Conservation (phyloP, 2,797 vertebrate species). For the Manis javanica region DNA sequence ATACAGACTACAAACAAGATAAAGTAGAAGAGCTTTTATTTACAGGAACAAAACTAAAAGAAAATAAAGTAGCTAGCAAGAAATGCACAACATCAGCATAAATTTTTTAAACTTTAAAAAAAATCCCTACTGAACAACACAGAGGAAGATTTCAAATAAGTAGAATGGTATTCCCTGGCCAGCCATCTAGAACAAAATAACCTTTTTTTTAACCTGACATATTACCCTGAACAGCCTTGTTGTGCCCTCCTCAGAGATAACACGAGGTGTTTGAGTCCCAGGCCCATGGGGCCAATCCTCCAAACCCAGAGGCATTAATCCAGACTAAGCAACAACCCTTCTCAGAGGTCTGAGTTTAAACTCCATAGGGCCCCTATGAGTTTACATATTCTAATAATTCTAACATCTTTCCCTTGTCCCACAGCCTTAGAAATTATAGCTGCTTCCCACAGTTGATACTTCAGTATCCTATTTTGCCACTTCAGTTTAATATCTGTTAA, state of each 20-base stretch:
- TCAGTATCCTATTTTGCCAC: background rate
- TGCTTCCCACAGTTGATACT: background rate
- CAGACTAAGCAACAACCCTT: background rate
- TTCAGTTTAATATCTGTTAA: background rate
- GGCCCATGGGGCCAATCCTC: background rate
- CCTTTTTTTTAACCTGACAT: background rate
- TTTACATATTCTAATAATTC: background rate
- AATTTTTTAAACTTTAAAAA: background rate
- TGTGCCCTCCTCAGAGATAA: background rate
- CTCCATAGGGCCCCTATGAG: background rate
- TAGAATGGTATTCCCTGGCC: background rate
- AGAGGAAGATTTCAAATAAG: background rate
- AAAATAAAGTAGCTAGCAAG: background rate
- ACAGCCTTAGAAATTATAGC: background rate
- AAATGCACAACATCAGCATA: background rate
- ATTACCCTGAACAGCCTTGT: background rate
- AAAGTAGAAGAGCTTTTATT: background rate
- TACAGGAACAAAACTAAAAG: constrained; percentile 12
- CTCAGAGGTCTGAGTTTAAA: background rate
- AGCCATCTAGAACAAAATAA: constrained; percentile 8
- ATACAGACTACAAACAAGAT: background rate
- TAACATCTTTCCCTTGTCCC: background rate
- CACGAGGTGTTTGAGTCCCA: background rate
- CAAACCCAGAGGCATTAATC: background rate
- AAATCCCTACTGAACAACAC: background rate